Percentiles rank a stretch among this genome's conserved stretches.
These are phyloP conservation scores for Choreutis nemorana DNA, from an alignment of 2,888 invertebrate genomes.

Conservation along the genomic window DNA sequence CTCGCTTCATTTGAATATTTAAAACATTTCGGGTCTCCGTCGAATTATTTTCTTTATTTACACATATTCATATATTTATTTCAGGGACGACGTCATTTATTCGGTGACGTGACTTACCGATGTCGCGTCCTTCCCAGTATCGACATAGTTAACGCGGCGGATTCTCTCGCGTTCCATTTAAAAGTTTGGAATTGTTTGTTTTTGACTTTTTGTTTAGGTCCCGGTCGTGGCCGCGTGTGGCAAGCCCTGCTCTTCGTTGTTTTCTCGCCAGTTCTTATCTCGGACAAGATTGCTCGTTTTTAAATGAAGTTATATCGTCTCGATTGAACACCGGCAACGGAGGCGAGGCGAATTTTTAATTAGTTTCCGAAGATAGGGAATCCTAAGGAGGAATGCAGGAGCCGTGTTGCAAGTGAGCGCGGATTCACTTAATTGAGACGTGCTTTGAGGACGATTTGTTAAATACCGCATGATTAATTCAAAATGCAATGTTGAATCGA, in stretches of 20 bases:
- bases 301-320: conserved; percentile 65
- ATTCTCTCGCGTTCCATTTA: conserved; percentile 62
- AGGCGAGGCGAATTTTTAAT: conserved; percentile 65
- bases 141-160: conserved; percentile 62
- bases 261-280: conserved; percentile 62
- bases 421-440: conserved; percentile 60
- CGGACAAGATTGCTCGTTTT: conserved; percentile 64
- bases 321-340: conserved; percentile 56
- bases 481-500: no score
- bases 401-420: conserved; percentile 45
- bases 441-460: conserved; percentile 46
- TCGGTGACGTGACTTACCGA: conserved; percentile 65
- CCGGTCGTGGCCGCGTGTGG: conserved; percentile 51
- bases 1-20: conserved; percentile 67
- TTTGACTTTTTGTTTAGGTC: conserved; percentile 38
- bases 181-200: conserved; percentile 52
- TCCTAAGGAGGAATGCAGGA: conserved; percentile 58
- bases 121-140: conserved; percentile 64
- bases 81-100: conserved; percentile 57
- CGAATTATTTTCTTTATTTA: conserved; percentile 63
- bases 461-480: conserved; percentile 44
- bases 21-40: conserved; percentile 59
- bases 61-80: conserved; percentile 65
- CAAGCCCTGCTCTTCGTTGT: conserved; percentile 58
- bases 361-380: conserved; percentile 65